These are phyloP conservation scores for Diuraphis noxia DNA, from an alignment of 1,140 invertebrate species.

Conservation along the genomic window DNA sequence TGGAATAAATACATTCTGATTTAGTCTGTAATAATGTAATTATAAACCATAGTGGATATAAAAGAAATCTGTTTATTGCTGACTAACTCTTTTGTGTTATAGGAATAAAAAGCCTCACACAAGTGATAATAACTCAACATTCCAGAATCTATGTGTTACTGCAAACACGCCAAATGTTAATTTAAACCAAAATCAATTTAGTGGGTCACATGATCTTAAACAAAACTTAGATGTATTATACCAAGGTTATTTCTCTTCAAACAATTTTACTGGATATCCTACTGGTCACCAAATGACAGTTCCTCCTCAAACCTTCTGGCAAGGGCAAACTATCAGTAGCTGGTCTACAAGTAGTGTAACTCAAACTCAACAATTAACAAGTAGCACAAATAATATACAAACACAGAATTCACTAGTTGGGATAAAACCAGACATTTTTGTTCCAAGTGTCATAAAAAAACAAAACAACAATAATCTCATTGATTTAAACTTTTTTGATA, in stretches of 20 bases:
- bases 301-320: constrained; percentile 41
- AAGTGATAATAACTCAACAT: constrained; percentile 40
- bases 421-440: constrained; percentile 54
- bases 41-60: not conserved
- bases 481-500: constrained; percentile 63
- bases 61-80: constrained; percentile 1
- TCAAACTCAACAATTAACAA: constrained; percentile 14
- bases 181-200: constrained; percentile 29
- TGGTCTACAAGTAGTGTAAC: constrained; percentile 23
- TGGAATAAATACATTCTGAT: constrained; percentile 45
- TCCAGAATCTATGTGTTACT: constrained; percentile 15
- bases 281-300: constrained; percentile 46
- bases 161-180: not conserved
- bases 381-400: not conserved
- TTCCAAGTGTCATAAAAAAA: constrained; percentile 63
- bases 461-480: constrained; percentile 66
- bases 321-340: not conserved
- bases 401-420: not conserved
- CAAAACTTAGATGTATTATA: constrained; percentile 45
- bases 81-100: constrained; percentile 35
- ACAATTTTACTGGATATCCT: constrained; percentile 36
- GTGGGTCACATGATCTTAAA: constrained; percentile 29
- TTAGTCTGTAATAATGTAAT: constrained; percentile 31
- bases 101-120: constrained; percentile 23
- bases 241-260: constrained; percentile 15